Percentiles rank a stretch among this genome's conserved stretches.
Evolutionary conservation across 2,888 invertebrate species (phyloP).

Genomic region (Aromia moschata): DNA sequence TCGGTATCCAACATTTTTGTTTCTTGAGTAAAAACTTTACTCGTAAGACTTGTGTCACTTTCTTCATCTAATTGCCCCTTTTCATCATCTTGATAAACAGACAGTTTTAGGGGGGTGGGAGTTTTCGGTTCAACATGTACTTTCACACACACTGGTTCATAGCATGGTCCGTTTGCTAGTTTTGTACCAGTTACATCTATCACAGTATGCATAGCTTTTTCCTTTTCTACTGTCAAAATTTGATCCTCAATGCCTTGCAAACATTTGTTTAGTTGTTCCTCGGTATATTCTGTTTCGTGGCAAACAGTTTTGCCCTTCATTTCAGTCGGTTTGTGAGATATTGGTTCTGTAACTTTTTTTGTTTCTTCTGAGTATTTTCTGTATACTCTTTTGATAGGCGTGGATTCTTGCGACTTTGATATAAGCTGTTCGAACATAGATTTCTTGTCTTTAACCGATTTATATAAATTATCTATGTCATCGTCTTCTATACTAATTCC

Average conservation of each 20-base stretch:
- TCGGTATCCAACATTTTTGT: conserved; percentile 42
- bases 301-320: conserved; percentile 16
- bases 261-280: conserved; percentile 45
- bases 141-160: conserved; percentile 55
- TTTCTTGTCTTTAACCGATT: conserved; percentile 58
- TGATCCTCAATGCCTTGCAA: conserved; percentile 45
- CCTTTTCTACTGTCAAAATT: conserved; percentile 33
- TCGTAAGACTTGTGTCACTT: too few relatives aligned
- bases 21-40: conserved; percentile 32
- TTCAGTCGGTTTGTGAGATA: conserved; percentile 19
- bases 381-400: conserved; percentile 51
- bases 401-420: conserved; percentile 56
- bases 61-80: too few relatives aligned
- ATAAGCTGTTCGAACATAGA: conserved; percentile 60
- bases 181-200: conserved; percentile 21
- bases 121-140: conserved; percentile 47
- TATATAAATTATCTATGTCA: conserved; percentile 45
- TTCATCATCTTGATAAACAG: conserved; percentile 9
- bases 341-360: conserved; percentile 16
- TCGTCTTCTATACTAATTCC: conserved; percentile 35
- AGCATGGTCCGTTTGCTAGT: conserved; percentile 34
- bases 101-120: conserved; percentile 31
- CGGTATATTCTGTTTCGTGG: conserved; percentile 40
- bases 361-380: conserved; percentile 26
- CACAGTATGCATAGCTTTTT: conserved; percentile 31